Evolutionary conservation across 1,140 invertebrate species (phyloP).

Genomic region (Brachionus rubens): DNA sequence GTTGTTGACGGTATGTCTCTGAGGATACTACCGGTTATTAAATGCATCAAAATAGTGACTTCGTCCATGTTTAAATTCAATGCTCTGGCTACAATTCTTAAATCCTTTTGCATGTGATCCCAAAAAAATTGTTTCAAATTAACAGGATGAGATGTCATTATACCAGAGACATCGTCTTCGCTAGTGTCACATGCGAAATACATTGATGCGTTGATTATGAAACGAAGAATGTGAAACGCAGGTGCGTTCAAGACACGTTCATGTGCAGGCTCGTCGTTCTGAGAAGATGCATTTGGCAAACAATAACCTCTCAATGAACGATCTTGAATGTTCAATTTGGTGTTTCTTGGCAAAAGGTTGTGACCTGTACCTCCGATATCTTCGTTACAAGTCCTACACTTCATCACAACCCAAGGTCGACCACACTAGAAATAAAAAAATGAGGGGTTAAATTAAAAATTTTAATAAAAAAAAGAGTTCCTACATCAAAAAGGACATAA

Average conservation of each 20-base stretch:
- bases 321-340: constrained; percentile 46
- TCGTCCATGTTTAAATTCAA: constrained; percentile 46
- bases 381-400: constrained; percentile 51
- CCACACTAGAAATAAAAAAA: constrained; percentile 53
- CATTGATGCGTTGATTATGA: constrained; percentile 3
- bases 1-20: not conserved
- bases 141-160: constrained; percentile 36
- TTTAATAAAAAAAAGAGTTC: not conserved
- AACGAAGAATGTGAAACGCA: not conserved
- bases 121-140: constrained; percentile 43
- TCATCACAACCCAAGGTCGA: constrained; percentile 48
- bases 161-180: not conserved
- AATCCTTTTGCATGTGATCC: constrained; percentile 43
- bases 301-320: constrained; percentile 48
- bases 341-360: constrained; percentile 47
- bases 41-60: constrained; percentile 39
- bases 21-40: constrained; percentile 8
- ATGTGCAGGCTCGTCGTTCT: constrained; percentile 7
- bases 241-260: not conserved
- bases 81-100: constrained; percentile 17
- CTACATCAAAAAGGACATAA: constrained; percentile 27
- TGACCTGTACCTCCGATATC: constrained; percentile 52
- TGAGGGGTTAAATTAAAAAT: not conserved
- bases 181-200: not conserved
- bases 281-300: not conserved